Percentiles rank a stretch among this genome's conserved stretches.
Conservation (phyloP, 2,888 invertebrate species). For the Sympetrum striolatum region DNA sequence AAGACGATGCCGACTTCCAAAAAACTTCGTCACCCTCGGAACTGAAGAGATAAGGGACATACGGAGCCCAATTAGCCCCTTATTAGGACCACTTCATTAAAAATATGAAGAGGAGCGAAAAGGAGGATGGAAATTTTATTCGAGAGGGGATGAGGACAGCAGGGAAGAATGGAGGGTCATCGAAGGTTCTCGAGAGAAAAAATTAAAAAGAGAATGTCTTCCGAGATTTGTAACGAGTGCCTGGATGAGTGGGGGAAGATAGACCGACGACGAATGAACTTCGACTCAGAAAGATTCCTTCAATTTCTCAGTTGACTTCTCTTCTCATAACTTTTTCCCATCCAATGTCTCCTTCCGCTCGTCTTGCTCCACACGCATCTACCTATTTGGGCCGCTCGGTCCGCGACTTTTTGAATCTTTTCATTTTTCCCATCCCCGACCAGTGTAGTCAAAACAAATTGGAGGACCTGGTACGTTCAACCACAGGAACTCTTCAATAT, state of each 20-base stretch:
- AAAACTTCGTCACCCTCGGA: background rate
- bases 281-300: background rate
- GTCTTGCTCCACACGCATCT: background rate
- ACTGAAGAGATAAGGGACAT: background rate
- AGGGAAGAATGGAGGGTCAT: background rate
- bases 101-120: background rate
- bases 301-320: constrained; percentile 29
- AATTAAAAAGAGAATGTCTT: background rate
- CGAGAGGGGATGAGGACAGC: background rate
- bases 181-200: background rate
- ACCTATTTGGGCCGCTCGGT: background rate
- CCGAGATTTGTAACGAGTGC: background rate
- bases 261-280: background rate
- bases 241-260: background rate
- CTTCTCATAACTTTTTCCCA: background rate
- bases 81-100: background rate
- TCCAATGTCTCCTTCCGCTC: background rate
- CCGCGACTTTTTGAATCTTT: background rate
- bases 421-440: too few species aligned
- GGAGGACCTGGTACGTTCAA: too few species aligned
- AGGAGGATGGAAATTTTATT: background rate
- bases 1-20: background rate
- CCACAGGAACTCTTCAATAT: too few species aligned
- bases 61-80: background rate
- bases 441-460: too few species aligned